Evolutionary conservation across 2,113 vertebrate genomes (phyloP), one percentile per base, ranked within the genome.

Genomic region (Marmota monax): DNA sequence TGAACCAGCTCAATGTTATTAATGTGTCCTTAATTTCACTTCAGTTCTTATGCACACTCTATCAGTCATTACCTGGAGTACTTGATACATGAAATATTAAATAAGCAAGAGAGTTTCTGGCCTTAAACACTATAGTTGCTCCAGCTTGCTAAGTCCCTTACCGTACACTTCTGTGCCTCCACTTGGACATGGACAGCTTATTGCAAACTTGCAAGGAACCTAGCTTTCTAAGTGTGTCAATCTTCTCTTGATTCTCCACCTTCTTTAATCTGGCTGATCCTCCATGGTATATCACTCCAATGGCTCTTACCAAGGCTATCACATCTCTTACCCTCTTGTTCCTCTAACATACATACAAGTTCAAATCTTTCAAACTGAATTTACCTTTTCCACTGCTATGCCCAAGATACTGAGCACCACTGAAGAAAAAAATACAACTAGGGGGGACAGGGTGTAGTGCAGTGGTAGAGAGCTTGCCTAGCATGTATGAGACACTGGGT

Each of bases 401-500:
- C 10, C 53, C 18, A 27, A 56, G 42, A 58, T 39, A 13, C 58
- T 56, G 63, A 73, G 48, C 8, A 39, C 16, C 69, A 88, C 5
- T 58, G 48, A 93, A 53, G 63, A 51, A 86, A 93, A 84, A 80
- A 65, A 48, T 10, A 22, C 65, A 96, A 84, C 76, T 39, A 45
- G 45, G 45, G 45, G 45, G 45, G 45, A 45, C 8, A 45, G 45
- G 45, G 7, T 45, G 7, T 45, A 45, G 45, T 45, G 45, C 45
- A 45, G 45, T 45, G 45, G 45, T 45, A 45, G 45, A 45, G 45
- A 45, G 45, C 45, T 45, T 45, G 45, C 45, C 45, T 45, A 45
- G 8, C 45, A 9, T 45, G 45, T 45, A 45, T 45, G 7, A 45
- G 45, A 45, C 45, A 45, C 45, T 45, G 45, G 45, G 45, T 45